Evolutionary conservation across 2,113 vertebrate genomes (phyloP), one percentile per base, ranked within the genome.

Genomic region (Picathartes gymnocephalus): DNA sequence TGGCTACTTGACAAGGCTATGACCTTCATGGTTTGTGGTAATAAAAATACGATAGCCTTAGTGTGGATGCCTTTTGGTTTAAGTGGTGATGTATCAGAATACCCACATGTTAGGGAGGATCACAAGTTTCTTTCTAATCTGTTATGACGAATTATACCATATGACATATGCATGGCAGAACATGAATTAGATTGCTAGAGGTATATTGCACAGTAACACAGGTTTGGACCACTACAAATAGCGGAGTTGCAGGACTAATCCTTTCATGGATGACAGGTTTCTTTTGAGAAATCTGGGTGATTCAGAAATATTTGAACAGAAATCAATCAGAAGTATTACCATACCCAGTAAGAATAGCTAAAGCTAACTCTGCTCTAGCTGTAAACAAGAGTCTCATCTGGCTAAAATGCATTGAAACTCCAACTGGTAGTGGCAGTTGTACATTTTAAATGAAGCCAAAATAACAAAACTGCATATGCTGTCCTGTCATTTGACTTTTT

Each of bases 51-150:
- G 4, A 74, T 71, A 88, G 70, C 85, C 10, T 95, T 77, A 61
- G n/a, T 45, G 17, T 22, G 37, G 82, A 54, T 95, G 80, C 42
- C 39, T 50, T 96, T 92, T 92, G 71, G 68, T 97, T 95, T 87
- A 89, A 84, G 74, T 28, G 27, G 21, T 89, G 24, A 48, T 94
- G 30, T 90, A 86, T 92, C 48, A 62, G 44, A 68, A 56, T 92
- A 86, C 40, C 11, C 13, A 70, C 39, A 11, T 30, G 7, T 48
- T 69, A 27, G 71, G 70, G 51, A 65, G 30, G 21, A 39, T 78
- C 53, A 64, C 30, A 64, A 8, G 14, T 56, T 68, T 54, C 44
- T 71, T n/a, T 77, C 19, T 81, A 17, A 28, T 48, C 18, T 51
- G 3, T 69, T 90, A 22, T 13, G 17, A 80, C 30, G 37, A 58